Evolutionary conservation across 2,888 invertebrate genomes (phyloP).

Genomic region (Harpalus rufipes): DNA sequence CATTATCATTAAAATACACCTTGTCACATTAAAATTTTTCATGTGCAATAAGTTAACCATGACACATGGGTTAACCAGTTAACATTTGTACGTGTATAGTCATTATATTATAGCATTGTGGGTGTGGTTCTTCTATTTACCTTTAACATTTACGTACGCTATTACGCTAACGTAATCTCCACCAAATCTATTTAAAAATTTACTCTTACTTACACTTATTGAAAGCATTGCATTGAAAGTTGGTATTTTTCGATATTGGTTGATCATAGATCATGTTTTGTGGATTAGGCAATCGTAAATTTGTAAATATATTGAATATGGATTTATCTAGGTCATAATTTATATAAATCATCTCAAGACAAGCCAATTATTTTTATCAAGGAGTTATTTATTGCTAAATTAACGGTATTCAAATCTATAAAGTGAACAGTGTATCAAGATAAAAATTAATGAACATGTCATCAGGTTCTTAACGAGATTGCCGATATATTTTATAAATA

Average conservation of each 20-base stretch:
- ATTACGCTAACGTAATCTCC: background rate
- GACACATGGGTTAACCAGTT: too few relatives aligned
- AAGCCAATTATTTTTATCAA: conserved; percentile 45
- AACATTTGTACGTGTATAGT: too few relatives aligned
- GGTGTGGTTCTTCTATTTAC: background rate
- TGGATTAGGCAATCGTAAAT: background rate
- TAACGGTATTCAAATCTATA: background rate
- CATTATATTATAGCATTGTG: background rate
- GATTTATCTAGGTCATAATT: conserved; percentile 58
- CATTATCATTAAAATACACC: too few relatives aligned
- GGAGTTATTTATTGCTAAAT: background rate
- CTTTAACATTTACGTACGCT: background rate
- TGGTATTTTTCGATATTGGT: background rate
- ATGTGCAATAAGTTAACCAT: too few relatives aligned
- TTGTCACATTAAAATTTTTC: too few relatives aligned
- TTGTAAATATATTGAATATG: background rate
- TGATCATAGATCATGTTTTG: background rate
- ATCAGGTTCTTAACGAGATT: background rate
- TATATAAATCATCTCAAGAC: conserved; percentile 54
- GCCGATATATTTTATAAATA: background rate
- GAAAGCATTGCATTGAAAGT: background rate
- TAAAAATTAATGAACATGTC: background rate
- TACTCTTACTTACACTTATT: background rate
- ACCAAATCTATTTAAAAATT: background rate
- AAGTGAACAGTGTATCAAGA: background rate